A percentile compares a stretch with the other conserved stretches of the same genome.
These are phyloP conservation scores for Gobiocypris rarus DNA, from an alignment of 2,113 vertebrate species.

Conservation along the genomic window DNA sequence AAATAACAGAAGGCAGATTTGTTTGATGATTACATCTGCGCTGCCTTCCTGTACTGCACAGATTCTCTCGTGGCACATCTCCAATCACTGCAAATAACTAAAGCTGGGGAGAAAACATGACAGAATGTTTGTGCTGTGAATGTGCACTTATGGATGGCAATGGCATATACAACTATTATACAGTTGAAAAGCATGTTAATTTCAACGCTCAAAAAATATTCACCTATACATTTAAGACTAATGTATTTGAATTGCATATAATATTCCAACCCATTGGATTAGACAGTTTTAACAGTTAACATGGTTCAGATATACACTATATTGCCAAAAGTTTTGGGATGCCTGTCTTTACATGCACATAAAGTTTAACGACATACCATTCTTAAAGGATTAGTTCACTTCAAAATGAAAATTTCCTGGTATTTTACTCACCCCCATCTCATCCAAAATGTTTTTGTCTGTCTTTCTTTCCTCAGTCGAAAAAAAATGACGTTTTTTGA, in stretches of 20 bases:
- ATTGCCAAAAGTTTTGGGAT: no score
- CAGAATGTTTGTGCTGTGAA: constrained; percentile 5
- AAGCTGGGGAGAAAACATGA: not conserved
- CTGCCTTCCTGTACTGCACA: constrained; percentile 9
- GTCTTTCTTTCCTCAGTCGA: no score
- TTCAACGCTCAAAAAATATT: not conserved
- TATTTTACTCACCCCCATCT: no score
- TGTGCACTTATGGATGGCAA: not conserved
- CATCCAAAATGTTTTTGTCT: no score
- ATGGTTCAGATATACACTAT: no score
- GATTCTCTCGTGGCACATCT: constrained; percentile 2
- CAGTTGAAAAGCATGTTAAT: not conserved
- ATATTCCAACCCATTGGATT: not conserved
- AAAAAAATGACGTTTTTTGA: no score
- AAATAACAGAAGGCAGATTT: constrained; percentile 39
- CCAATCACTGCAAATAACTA: not conserved
- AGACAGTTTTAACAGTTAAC: not conserved
- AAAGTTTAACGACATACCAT: no score
- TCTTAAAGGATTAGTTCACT: no score
- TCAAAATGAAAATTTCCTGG: no score
- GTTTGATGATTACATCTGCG: constrained; percentile 12
- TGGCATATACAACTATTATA: not conserved
- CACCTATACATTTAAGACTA: no score
- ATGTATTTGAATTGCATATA: not conserved
- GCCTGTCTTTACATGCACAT: no score